Evolutionary conservation across 2,113 vertebrate genomes (phyloP).

Genomic region (Oophaga pumilio): DNA sequence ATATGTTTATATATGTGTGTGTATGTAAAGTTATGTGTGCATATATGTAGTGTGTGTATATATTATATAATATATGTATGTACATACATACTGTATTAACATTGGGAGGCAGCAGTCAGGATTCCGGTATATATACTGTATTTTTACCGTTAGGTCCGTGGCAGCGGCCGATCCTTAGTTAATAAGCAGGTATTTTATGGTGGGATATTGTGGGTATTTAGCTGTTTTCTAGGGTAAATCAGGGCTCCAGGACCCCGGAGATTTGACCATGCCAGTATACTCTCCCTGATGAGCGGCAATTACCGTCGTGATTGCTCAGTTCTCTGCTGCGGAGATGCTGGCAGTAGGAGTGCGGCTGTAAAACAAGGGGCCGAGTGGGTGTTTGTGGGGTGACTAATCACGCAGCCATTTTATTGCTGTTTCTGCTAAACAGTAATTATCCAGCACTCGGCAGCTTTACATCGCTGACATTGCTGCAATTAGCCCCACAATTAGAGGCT

Average conservation of each 20-base stretch:
- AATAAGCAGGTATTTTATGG: not conserved
- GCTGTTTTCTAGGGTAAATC: not conserved
- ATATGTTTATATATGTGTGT: too few species aligned
- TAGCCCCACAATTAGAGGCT: slow-evolving; percentile 36
- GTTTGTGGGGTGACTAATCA: slow-evolving; percentile 5
- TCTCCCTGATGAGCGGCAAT: not conserved
- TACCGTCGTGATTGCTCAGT: not conserved
- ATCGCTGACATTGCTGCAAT: slow-evolving; percentile 28
- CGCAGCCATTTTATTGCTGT: slow-evolving; percentile 26
- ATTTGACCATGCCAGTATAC: not conserved
- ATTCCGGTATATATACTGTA: not conserved
- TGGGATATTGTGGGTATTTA: not conserved
- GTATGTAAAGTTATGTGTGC: too few species aligned
- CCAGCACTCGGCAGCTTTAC: slow-evolving; percentile 11
- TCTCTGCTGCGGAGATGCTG: not conserved
- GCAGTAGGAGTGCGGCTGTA: not conserved
- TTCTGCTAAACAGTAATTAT: slow-evolving; percentile 39
- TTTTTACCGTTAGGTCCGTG: not conserved
- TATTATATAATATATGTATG: too few species aligned
- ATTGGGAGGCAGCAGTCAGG: not conserved
- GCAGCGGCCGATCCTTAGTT: not conserved
- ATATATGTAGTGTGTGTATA: too few species aligned
- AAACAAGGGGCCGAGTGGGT: slow-evolving; percentile 18
- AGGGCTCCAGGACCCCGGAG: not conserved
- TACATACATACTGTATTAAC: too few species aligned